A percentile compares a stretch with the other conserved stretches of the same genome.
Conservation (phyloP, 2,888 invertebrate species). For the Metopia argyrocephala region DNA sequence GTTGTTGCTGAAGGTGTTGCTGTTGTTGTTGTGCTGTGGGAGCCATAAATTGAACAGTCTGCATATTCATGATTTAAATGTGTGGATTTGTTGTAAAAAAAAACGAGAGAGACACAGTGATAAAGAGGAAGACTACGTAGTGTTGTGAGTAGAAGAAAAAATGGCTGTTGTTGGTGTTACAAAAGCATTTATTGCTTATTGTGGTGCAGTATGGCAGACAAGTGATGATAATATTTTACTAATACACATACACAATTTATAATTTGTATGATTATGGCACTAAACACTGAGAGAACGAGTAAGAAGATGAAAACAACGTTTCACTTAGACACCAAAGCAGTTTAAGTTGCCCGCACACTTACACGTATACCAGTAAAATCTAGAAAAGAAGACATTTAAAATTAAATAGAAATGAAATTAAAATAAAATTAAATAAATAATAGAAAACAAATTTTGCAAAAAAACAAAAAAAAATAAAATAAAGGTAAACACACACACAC, state of each 20-base stretch:
- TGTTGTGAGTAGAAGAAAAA: not conserved
- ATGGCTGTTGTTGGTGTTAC: not conserved
- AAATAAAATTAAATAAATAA: conserved; percentile 29
- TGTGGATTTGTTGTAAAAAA: not conserved
- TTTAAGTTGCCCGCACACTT: conserved; percentile 13
- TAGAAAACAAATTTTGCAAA: not conserved
- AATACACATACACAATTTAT: conserved; percentile 16
- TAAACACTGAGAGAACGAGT: not conserved
- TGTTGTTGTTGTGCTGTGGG: conserved; percentile 47
- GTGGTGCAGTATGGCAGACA: not conserved
- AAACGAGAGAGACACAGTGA: too few relatives aligned
- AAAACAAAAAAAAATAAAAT: not conserved
- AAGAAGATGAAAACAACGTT: not conserved
- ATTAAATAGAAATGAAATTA: conserved; percentile 40
- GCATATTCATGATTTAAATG: conserved; percentile 56
- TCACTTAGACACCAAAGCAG: not conserved
- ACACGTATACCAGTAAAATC: conserved; percentile 30
- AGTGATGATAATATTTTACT: not conserved
- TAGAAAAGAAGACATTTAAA: conserved; percentile 35
- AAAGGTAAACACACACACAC: not conserved
- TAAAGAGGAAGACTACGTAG: too few relatives aligned
- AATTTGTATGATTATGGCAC: not conserved
- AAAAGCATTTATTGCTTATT: conserved; percentile 25
- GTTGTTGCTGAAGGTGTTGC: conserved; percentile 18
- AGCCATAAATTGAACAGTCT: conserved; percentile 61